These are phyloP conservation scores for Remorina albescens DNA, from an alignment of 2,797 vertebrate genomes.

Conservation along the genomic window DNA sequence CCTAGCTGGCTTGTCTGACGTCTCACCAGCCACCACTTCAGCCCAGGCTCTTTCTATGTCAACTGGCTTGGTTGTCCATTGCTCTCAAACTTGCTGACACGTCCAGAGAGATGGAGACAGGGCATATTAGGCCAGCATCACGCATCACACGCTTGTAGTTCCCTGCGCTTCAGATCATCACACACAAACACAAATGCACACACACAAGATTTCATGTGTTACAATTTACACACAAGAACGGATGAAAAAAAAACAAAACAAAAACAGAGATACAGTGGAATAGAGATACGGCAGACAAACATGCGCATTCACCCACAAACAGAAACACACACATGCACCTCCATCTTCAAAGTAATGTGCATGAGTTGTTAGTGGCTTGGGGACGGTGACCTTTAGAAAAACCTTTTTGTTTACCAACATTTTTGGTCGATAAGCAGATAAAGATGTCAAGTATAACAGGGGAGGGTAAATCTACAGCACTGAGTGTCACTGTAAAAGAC, in stretches of 20 bases:
- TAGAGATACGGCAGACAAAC: conserved; percentile 11
- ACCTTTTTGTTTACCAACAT: conserved; percentile 48
- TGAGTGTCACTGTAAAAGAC: conserved; percentile 27
- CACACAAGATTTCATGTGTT: conserved; percentile 28
- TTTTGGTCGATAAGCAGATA: conserved; percentile 27
- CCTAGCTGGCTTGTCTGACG: conserved; percentile 63
- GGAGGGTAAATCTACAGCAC: background rate
- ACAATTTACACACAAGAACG: conserved; percentile 24
- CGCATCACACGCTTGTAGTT: conserved; percentile 33
- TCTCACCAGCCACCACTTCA: conserved; percentile 78
- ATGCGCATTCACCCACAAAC: conserved; percentile 31
- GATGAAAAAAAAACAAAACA: conserved; percentile 37
- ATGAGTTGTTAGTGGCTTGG: conserved; percentile 48
- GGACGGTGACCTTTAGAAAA: conserved; percentile 59
- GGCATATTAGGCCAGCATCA: conserved; percentile 43
- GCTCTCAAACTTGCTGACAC: conserved; percentile 53
- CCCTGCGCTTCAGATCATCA: conserved; percentile 37
- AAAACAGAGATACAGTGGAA: conserved; percentile 31
- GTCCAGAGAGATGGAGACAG: conserved; percentile 50
- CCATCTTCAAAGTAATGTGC: conserved; percentile 26
- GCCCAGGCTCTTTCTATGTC: conserved; percentile 52
- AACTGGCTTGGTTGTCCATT: conserved; percentile 54
- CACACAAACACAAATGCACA: background rate
- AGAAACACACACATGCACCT: conserved; percentile 24
- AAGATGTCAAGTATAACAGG: conserved; percentile 27